A percentile compares a stretch with the other conserved stretches of the same genome.
Conservation (phyloP, 2,113 vertebrate species). For the Conger conger region DNA sequence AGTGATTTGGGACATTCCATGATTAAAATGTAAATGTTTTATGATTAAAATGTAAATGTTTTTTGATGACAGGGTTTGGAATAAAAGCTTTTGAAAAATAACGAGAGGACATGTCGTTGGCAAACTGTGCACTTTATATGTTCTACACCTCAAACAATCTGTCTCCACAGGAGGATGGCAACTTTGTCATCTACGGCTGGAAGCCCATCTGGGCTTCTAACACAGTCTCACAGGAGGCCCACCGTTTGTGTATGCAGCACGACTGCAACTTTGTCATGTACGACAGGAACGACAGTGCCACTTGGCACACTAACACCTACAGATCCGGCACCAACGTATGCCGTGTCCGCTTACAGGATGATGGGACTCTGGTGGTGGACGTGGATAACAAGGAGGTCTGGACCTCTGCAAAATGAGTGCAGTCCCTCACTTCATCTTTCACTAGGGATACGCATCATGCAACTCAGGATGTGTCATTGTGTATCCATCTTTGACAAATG, state of each 20-base stretch:
- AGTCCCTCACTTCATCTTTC: neutral
- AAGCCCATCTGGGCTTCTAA: neutral
- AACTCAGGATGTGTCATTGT: no score
- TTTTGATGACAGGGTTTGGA: no score
- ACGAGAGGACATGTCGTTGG: no score
- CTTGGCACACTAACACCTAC: neutral
- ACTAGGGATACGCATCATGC: no score
- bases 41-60: no score
- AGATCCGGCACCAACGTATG: neutral
- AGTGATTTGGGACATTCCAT: neutral
- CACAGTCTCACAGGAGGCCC: neutral
- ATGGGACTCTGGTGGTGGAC: neutral
- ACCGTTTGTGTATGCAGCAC: conserved; percentile 14
- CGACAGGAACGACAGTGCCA: neutral
- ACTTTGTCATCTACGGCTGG: conserved; percentile 31
- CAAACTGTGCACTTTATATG: neutral
- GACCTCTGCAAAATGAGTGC: conserved; percentile 28
- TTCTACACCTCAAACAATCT: neutral
- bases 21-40: neutral
- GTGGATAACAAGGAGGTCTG: neutral
- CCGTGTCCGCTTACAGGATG: neutral
- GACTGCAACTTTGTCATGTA: conserved; percentile 24
- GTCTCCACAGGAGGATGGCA: conserved; percentile 30
- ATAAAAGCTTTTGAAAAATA: no score
- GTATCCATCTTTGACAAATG: no score